phyloP scores from a whole-genome alignment of 2,113 vertebrate species.

The Picathartes gymnocephalus region DNA sequence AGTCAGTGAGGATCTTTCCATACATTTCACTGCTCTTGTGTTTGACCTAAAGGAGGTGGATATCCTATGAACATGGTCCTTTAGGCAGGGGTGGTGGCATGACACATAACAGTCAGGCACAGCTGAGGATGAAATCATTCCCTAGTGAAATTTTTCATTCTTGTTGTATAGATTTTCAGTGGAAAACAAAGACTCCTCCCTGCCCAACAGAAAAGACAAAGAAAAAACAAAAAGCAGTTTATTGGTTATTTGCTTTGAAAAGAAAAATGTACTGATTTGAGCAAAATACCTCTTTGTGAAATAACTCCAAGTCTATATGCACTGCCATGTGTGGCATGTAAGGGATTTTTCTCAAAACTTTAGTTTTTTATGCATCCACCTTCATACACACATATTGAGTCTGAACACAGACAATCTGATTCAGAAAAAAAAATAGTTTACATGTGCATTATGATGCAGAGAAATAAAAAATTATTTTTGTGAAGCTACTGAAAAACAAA shows the following conservation, averaged over 20 bases:
- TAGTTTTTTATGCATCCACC: background rate
- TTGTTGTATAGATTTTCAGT: background rate
- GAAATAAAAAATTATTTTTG: background rate
- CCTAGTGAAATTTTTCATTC: background rate
- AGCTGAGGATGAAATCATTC: background rate
- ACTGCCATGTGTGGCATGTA: background rate
- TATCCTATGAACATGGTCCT: background rate
- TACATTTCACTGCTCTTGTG: background rate
- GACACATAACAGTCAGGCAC: background rate
- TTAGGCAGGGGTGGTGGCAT: background rate
- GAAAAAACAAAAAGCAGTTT: background rate
- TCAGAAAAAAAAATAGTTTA: background rate
- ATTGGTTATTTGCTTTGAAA: background rate
- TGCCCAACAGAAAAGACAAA: background rate
- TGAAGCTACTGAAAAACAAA: background rate
- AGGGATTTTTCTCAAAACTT: background rate
- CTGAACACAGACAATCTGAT: background rate
- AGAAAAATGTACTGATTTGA: background rate
- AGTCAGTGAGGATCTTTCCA: background rate
- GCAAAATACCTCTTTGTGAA: background rate
- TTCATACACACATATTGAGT: background rate
- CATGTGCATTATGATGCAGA: background rate
- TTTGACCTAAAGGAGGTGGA: background rate
- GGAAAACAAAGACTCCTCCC: background rate
- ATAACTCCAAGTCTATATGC: background rate